Percentiles rank a stretch among this genome's conserved stretches.
Conservation (phyloP, 2,888 invertebrate species). For the Catocala sponsa region DNA sequence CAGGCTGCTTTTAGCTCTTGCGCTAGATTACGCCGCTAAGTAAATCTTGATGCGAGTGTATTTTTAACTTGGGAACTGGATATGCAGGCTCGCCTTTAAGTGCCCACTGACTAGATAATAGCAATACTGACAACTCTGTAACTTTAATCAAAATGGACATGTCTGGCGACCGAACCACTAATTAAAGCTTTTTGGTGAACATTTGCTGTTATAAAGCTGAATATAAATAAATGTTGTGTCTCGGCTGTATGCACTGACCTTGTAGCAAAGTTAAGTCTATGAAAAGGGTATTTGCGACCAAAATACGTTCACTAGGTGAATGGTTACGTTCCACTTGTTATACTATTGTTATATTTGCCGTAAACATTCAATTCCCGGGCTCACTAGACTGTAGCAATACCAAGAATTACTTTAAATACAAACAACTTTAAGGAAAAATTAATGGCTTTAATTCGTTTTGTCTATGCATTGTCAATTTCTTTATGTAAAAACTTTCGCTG, state of each 20-base stretch:
- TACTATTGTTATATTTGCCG: slow-evolving; percentile 40
- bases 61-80: slow-evolving; percentile 41
- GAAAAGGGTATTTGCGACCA: slow-evolving; percentile 23
- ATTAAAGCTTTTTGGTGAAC: slow-evolving; percentile 14
- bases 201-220: background rate
- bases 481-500: background rate
- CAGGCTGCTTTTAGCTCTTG: slow-evolving; percentile 26
- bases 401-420: slow-evolving; percentile 12
- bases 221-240: background rate
- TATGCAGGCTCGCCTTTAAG: slow-evolving; percentile 29
- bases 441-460: background rate
- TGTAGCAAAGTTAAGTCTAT: slow-evolving; percentile 22
- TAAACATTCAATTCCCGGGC: slow-evolving; percentile 33
- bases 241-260: slow-evolving; percentile 23
- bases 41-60: slow-evolving; percentile 33
- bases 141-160: slow-evolving; percentile 31
- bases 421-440: slow-evolving; percentile 16
- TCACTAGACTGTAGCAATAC: slow-evolving; percentile 26
- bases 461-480: background rate
- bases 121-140: slow-evolving; percentile 29
- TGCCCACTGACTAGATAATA: slow-evolving; percentile 37
- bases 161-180: slow-evolving; percentile 26
- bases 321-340: slow-evolving; percentile 38
- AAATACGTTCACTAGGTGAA: slow-evolving; percentile 41
- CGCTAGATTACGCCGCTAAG: slow-evolving; percentile 27